Evolutionary conservation across 2,888 invertebrate species (phyloP).

Genomic region (Drosophila anceps): DNA sequence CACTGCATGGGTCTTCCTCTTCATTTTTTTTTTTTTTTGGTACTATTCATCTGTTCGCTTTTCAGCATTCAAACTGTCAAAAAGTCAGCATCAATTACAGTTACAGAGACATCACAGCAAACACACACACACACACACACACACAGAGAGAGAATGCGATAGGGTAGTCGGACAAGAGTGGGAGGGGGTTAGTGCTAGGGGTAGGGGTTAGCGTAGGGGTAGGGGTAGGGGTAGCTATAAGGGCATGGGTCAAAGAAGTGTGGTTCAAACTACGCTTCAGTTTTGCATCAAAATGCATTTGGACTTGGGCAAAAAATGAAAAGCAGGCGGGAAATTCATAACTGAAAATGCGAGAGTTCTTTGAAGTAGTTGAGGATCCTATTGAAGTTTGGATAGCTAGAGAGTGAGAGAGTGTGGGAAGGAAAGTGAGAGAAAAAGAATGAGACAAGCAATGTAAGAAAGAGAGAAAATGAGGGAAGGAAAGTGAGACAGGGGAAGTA

Average conservation of each 20-base stretch:
- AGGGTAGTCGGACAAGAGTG: not conserved
- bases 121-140: constrained; percentile 62
- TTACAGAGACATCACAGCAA: constrained; percentile 71
- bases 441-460: too few relatives aligned
- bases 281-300: constrained; percentile 81
- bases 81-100: constrained; percentile 84
- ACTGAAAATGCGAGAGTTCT: constrained; percentile 37
- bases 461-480: not conserved
- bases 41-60: constrained; percentile 62
- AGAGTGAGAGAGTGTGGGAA: not conserved
- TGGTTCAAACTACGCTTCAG: constrained; percentile 57
- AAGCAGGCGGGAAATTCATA: constrained; percentile 13
- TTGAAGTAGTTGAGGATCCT: constrained; percentile 1
- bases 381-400: not conserved
- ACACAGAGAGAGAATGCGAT: constrained; percentile 48
- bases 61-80: constrained; percentile 83
- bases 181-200: not conserved
- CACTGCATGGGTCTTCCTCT: not conserved
- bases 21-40: constrained; percentile 1
- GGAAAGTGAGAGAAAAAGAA: not conserved
- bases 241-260: constrained; percentile 69
- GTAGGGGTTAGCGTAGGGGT: not conserved
- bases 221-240: not conserved
- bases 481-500: not conserved
- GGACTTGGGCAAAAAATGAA: constrained; percentile 18